Conservation (phyloP, 2,797 vertebrate genomes). For the Falco cherrug region DNA sequence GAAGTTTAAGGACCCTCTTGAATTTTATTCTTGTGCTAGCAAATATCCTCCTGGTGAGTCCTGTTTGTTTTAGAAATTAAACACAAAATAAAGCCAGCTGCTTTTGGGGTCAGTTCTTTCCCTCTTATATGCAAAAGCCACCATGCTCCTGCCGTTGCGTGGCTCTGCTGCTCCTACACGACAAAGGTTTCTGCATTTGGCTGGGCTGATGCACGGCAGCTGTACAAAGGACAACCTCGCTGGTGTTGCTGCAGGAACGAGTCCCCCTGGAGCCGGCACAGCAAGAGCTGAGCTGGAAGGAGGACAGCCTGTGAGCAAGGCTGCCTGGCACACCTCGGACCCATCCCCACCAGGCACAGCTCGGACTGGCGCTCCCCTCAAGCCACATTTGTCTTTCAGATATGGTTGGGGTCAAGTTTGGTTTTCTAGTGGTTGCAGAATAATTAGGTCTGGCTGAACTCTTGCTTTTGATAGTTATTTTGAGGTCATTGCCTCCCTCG, state of each 20-base stretch:
- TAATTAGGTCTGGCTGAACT: background rate
- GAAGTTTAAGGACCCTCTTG: background rate
- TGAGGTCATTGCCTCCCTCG: background rate
- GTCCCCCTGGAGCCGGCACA: rapidly evolving
- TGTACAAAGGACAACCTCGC: background rate
- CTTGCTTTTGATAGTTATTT: background rate
- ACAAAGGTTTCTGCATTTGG: rapidly evolving
- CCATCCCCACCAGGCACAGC: background rate
- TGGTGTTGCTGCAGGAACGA: background rate
- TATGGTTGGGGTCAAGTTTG: background rate
- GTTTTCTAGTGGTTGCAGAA: background rate
- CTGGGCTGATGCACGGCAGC: background rate
- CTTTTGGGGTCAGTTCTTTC: background rate
- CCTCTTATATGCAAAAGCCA: background rate
- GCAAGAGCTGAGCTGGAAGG: background rate
- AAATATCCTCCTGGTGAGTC: background rate
- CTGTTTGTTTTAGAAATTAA: background rate
- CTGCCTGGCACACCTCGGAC: background rate
- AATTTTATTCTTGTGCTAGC: background rate
- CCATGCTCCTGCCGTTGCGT: rapidly evolving
- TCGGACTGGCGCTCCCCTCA: rapidly evolving
- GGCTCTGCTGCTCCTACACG: background rate
- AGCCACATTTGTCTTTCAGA: background rate
- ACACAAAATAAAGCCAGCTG: background rate
- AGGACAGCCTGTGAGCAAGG: background rate